Percentiles rank a stretch among this genome's conserved stretches.
Evolutionary conservation across 2,113 vertebrate species (phyloP).

Genomic region (Podarcis cretensis): DNA sequence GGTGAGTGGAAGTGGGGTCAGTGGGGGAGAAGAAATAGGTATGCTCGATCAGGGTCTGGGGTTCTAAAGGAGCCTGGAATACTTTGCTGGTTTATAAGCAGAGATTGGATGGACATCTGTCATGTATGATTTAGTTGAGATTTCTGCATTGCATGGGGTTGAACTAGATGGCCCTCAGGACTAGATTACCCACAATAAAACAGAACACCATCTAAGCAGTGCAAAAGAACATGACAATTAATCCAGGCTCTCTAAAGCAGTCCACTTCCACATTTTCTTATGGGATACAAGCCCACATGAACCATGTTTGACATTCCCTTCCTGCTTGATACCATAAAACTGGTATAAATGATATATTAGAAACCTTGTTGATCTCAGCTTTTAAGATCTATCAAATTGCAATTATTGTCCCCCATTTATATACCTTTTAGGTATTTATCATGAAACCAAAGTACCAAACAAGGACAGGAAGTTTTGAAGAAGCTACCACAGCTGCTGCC

Average conservation of each 20-base stretch:
- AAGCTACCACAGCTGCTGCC: conserved; percentile 2
- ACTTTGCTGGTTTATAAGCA: too few species aligned
- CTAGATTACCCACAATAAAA: neutral
- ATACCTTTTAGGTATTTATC: neutral
- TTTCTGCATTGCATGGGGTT: too few species aligned
- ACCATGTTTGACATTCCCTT: neutral
- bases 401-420: neutral
- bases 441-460: neutral
- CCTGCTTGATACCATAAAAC: neutral
- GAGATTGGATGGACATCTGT: too few species aligned
- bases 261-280: neutral
- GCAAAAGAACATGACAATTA: neutral
- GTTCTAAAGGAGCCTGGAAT: too few species aligned
- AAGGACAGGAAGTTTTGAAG: neutral
- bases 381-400: neutral
- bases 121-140: too few species aligned
- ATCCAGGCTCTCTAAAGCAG: neutral
- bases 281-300: neutral
- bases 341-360: neutral
- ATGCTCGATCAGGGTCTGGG: too few species aligned
- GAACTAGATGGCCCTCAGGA: too few species aligned
- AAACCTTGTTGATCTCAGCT: neutral
- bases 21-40: too few species aligned
- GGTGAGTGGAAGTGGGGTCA: too few species aligned
- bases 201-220: neutral